Conservation (phyloP, 2,888 invertebrate species). For the Acanthopleura granulata region DNA sequence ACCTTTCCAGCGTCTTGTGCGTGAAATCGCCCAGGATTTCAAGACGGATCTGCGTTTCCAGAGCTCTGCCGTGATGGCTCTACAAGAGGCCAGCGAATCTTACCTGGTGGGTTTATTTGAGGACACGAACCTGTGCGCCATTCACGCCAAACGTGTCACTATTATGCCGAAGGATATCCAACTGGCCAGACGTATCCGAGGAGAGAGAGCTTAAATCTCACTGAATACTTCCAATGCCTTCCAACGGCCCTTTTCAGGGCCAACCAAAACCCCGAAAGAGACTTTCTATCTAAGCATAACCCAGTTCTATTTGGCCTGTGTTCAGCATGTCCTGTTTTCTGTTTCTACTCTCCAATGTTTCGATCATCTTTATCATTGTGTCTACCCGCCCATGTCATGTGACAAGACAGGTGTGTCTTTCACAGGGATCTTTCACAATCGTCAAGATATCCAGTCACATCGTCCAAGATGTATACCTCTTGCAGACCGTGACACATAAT, state of each 20-base stretch:
- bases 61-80: conserved; percentile 85
- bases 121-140: conserved; percentile 96
- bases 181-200: conserved; percentile 93
- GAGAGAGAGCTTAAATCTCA: conserved; percentile 77
- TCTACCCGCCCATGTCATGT: too few relatives aligned
- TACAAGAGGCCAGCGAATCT: conserved; percentile 80
- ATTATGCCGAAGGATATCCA: conserved; percentile 98
- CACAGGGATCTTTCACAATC: too few relatives aligned
- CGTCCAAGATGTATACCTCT: too few relatives aligned
- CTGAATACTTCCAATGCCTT: too few relatives aligned
- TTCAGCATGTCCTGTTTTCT: too few relatives aligned
- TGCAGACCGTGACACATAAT: too few relatives aligned
- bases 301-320: conserved; percentile 71
- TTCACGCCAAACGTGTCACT: conserved; percentile 95
- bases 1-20: conserved; percentile 63
- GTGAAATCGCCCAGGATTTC: conserved; percentile 65
- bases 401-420: too few relatives aligned
- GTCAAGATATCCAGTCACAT: too few relatives aligned
- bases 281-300: too few relatives aligned
- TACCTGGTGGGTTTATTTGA: conserved; percentile 95
- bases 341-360: too few relatives aligned
- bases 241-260: conserved; percentile 48
- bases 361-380: too few relatives aligned
- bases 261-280: too few relatives aligned
- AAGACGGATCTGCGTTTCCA: conserved; percentile 81